These are phyloP conservation scores for Microctonus hyperodae DNA, from an alignment of 2,888 invertebrate genomes.

Conservation along the genomic window DNA sequence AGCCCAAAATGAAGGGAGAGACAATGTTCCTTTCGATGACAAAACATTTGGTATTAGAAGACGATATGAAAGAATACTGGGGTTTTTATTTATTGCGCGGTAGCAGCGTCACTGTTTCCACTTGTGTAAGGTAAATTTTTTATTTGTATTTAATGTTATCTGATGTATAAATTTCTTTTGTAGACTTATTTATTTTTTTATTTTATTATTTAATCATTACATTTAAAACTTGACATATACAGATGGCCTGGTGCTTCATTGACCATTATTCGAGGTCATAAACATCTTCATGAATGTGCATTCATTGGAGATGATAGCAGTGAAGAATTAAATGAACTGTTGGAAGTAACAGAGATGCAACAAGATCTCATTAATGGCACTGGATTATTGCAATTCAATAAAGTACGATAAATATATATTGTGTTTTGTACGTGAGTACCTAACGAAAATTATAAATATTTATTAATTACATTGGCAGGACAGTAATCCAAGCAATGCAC, in stretches of 20 bases:
- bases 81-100: slow-evolving; percentile 80
- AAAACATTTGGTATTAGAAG: slow-evolving; percentile 73
- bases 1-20: slow-evolving; percentile 68
- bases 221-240: no score
- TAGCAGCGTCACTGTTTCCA: slow-evolving; percentile 76
- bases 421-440: background rate
- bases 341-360: slow-evolving; percentile 62
- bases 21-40: slow-evolving; percentile 74
- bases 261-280: slow-evolving; percentile 79
- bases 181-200: no score
- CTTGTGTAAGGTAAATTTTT: slow-evolving; percentile 73
- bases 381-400: slow-evolving; percentile 17
- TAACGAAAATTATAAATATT: no score
- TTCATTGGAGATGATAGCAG: slow-evolving; percentile 84
- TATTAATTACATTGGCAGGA: slow-evolving; percentile 49
- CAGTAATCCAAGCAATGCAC: slow-evolving; percentile 68
- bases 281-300: slow-evolving; percentile 79
- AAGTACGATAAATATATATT: background rate
- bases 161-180: no score
- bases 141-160: background rate
- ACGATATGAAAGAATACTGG: slow-evolving; percentile 86
- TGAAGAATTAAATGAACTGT: slow-evolving; percentile 75
- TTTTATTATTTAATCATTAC: no score
- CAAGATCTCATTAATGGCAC: slow-evolving; percentile 53
- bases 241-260: slow-evolving; percentile 81